Evolutionary conservation across 2,797 vertebrate genomes (phyloP).

Genomic region (Apogon talboti): DNA sequence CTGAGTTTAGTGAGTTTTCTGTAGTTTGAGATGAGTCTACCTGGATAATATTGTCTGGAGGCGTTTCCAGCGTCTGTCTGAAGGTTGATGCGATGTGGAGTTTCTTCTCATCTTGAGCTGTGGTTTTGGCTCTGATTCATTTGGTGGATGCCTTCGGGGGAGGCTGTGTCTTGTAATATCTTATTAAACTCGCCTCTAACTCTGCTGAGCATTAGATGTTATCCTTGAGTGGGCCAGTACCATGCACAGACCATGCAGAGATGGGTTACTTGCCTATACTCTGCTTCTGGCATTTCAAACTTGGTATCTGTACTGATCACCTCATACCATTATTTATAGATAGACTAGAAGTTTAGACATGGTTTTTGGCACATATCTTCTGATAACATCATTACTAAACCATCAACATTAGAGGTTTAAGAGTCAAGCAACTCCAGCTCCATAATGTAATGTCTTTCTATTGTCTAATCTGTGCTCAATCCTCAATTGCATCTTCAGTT

Average conservation of each 20-base stretch:
- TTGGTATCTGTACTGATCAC: background rate
- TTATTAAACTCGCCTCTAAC: conserved; percentile 23
- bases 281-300: conserved; percentile 15
- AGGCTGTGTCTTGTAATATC: conserved; percentile 22
- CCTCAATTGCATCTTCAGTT: background rate
- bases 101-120: conserved; percentile 10
- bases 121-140: conserved; percentile 19
- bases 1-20: conserved; percentile 8
- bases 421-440: background rate
- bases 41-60: background rate
- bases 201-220: conserved; percentile 17
- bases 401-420: background rate
- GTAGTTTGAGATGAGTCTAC: background rate
- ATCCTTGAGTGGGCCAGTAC: background rate
- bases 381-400: background rate
- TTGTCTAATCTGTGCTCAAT: background rate
- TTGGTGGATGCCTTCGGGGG: conserved; percentile 11
- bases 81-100: conserved; percentile 9
- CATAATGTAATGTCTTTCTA: background rate
- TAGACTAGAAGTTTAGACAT: background rate
- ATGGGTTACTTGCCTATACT: background rate
- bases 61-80: conserved; percentile 2
- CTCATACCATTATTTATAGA: background rate
- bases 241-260: background rate
- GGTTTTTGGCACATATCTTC: background rate